Percentiles rank a stretch among this genome's conserved stretches.
These are phyloP conservation scores for Plotosus lineatus DNA, from an alignment of 2,113 vertebrate species.

Conservation along the genomic window DNA sequence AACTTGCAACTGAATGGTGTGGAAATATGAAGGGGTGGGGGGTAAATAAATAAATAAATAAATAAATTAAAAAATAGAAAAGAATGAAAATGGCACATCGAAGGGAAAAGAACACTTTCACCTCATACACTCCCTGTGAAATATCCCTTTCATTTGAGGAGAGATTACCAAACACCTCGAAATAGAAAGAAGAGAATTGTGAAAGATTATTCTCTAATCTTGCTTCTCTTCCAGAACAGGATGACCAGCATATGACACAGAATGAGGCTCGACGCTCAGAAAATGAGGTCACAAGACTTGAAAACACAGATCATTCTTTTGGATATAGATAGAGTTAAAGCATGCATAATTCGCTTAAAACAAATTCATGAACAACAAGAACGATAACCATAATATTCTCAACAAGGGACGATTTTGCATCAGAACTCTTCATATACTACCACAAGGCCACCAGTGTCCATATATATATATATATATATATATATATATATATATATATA, in stretches of 20 bases:
- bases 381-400: no score
- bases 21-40: background rate
- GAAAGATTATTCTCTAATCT: constrained; percentile 53
- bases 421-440: no score
- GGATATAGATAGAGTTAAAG: no score
- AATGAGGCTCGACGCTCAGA: constrained; percentile 57
- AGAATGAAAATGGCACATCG: background rate
- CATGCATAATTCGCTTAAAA: no score
- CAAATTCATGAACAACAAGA: no score
- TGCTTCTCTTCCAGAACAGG: constrained; percentile 57
- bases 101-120: constrained; percentile 21
- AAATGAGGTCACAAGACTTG: constrained; percentile 53
- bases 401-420: no score
- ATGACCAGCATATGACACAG: constrained; percentile 61
- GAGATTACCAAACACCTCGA: constrained; percentile 66
- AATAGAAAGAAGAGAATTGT: constrained; percentile 52
- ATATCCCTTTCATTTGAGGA: constrained; percentile 62
- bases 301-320: constrained; percentile 50
- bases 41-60: background rate
- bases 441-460: no score
- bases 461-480: no score
- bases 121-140: constrained; percentile 6
- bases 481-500: no score
- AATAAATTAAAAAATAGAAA: background rate
- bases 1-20: constrained; percentile 35